Evolutionary conservation across 2,888 invertebrate species (phyloP).

Genomic region (Pinctada fucata): DNA sequence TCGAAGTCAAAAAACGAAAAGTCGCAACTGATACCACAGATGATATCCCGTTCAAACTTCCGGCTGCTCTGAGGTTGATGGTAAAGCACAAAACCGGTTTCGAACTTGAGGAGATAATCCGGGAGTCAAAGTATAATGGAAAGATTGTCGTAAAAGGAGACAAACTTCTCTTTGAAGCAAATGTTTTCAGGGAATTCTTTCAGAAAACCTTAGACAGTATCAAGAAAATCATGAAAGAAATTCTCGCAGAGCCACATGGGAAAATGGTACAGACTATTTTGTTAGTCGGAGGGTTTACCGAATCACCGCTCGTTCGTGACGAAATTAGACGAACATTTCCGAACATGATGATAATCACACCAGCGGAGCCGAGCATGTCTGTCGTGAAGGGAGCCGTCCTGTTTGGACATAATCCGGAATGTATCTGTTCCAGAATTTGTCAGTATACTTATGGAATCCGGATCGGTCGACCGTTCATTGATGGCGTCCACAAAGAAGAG

Average conservation of each 20-base stretch:
- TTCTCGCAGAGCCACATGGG: conserved; percentile 16
- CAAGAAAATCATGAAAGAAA: conserved; percentile 17
- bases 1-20: conserved; percentile 32
- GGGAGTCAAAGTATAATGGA: conserved; percentile 20
- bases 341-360: conserved; percentile 25
- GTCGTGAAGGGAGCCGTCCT: conserved; percentile 29
- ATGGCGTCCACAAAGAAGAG: conserved; percentile 9
- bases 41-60: conserved; percentile 21
- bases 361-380: conserved; percentile 21
- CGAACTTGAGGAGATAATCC: conserved; percentile 21
- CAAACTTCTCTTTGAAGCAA: conserved; percentile 20
- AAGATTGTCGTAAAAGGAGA: conserved; percentile 26
- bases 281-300: conserved; percentile 33
- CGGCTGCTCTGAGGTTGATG: conserved; percentile 10
- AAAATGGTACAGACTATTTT: conserved; percentile 8
- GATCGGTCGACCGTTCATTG: conserved; percentile 24
- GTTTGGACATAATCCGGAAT: conserved; percentile 31
- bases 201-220: conserved; percentile 20
- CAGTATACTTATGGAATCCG: conserved; percentile 35
- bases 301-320: conserved; percentile 21
- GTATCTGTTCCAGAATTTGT: conserved; percentile 31
- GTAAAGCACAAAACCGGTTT: conserved; percentile 19
- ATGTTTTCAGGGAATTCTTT: conserved; percentile 25
- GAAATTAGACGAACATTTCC: conserved; percentile 13
- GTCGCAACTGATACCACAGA: conserved; percentile 20